phyloP scores from a whole-genome alignment of 2,888 invertebrate genomes.

The Sinopyrophorus schimmeli region DNA sequence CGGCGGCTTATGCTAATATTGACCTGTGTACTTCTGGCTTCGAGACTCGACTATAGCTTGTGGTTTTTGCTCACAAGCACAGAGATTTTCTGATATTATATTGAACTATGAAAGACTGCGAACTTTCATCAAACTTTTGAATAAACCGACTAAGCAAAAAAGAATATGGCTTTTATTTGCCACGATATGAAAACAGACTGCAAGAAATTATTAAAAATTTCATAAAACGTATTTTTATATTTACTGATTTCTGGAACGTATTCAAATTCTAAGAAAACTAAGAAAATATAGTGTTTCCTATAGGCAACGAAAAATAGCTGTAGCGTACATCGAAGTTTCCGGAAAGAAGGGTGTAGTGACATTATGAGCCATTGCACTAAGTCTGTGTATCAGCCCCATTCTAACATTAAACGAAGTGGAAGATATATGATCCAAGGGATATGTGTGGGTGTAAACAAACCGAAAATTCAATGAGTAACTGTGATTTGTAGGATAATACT shows the following conservation, averaged over 20 bases:
- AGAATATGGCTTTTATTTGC: no score
- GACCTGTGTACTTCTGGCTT: conserved; percentile 49
- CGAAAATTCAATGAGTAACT: conserved; percentile 18
- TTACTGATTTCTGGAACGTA: conserved; percentile 22
- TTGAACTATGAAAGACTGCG: conserved; percentile 41
- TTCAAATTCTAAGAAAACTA: conserved; percentile 19
- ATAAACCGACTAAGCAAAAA: conserved; percentile 33
- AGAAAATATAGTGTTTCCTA: no score
- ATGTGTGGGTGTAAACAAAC: conserved; percentile 27
- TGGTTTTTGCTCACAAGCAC: conserved; percentile 43
- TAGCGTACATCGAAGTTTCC: conserved; percentile 21
- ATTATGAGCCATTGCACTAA: conserved; percentile 29
- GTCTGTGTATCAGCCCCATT: conserved; percentile 25
- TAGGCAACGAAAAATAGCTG: conserved; percentile 18
- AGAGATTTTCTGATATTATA: conserved; percentile 44
- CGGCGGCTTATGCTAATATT: conserved; percentile 50
- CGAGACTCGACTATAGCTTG: conserved; percentile 40
- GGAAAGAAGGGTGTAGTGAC: conserved; percentile 26
- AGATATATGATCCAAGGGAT: conserved; percentile 25
- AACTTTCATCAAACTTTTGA: conserved; percentile 39
- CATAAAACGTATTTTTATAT: conserved; percentile 15
- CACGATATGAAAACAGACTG: no score
- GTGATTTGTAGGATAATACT: conserved; percentile 6
- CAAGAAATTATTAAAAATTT: conserved; percentile 17
- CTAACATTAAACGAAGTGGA: conserved; percentile 28